Conservation (phyloP, 2,113 vertebrate species). For the Psittacus erithacus region DNA sequence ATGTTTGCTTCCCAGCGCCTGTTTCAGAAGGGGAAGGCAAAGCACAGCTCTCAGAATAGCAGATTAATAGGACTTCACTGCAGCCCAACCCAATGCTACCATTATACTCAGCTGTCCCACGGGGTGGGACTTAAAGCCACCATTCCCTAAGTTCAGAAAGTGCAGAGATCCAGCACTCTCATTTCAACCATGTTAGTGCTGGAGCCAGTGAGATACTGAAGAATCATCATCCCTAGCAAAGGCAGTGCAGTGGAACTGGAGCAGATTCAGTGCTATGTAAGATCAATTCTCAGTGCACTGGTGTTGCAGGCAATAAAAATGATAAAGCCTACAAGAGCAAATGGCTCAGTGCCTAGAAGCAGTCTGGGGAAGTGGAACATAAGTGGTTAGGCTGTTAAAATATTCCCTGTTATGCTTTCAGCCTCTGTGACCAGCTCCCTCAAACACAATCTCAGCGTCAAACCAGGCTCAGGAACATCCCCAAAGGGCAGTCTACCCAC, state of each 20-base stretch:
- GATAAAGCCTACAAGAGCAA: background rate
- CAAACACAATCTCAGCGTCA: background rate
- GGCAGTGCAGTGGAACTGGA: background rate
- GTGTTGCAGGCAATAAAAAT: background rate
- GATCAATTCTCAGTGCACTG: rapidly evolving
- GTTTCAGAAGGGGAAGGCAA: background rate
- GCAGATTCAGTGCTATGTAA: background rate
- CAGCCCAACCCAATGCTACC: background rate
- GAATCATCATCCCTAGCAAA: rapidly evolving
- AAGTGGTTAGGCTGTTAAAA: background rate
- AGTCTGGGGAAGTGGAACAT: background rate
- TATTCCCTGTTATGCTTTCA: background rate
- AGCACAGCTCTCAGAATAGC: background rate
- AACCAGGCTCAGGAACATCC: background rate
- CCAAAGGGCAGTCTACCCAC: background rate
- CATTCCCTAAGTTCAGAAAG: background rate
- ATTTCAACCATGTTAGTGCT: background rate
- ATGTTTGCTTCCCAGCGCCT: background rate
- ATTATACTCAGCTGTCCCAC: background rate
- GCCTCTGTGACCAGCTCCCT: background rate
- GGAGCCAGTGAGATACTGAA: background rate
- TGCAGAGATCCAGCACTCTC: background rate
- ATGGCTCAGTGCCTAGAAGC: background rate
- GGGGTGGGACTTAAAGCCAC: background rate
- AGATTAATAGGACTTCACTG: background rate